Conservation (phyloP, 2,888 invertebrate genomes). For the Aspidiotus destructor region DNA sequence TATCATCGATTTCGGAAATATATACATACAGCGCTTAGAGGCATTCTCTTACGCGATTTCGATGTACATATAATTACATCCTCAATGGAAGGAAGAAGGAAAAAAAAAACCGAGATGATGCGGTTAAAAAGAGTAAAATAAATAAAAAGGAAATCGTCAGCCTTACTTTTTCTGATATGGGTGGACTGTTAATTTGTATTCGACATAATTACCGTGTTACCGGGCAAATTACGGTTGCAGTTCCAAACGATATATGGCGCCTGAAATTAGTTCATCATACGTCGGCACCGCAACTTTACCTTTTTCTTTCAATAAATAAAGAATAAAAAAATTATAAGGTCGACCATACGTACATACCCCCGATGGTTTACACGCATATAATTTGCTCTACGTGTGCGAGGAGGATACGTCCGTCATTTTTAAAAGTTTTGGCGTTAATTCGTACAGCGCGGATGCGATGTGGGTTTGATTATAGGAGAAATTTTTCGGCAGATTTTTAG, state of each 20-base stretch:
- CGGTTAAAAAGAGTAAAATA: not conserved
- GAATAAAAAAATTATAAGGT: constrained; percentile 1
- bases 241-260: constrained; percentile 13
- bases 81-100: not conserved
- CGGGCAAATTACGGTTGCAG: constrained; percentile 4
- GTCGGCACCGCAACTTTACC: not conserved
- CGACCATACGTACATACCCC: not conserved
- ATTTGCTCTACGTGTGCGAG: not conserved
- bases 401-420: constrained; percentile 2
- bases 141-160: not conserved
- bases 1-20: too few species aligned
- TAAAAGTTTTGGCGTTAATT: not conserved
- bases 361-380: not conserved
- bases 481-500: constrained; percentile 1
- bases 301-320: constrained; percentile 3
- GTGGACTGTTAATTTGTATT: not conserved
- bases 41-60: too few species aligned
- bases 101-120: not conserved
- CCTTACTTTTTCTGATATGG: not conserved
- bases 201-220: constrained; percentile 4
- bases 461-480: constrained; percentile 1
- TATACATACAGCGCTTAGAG: too few species aligned
- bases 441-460: not conserved
- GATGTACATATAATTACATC: not conserved
- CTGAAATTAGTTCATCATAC: constrained; percentile 16